Percentiles rank a stretch among this genome's conserved stretches.
Conservation (phyloP, 2,888 invertebrate genomes). For the Ypsolopha scabrella region DNA sequence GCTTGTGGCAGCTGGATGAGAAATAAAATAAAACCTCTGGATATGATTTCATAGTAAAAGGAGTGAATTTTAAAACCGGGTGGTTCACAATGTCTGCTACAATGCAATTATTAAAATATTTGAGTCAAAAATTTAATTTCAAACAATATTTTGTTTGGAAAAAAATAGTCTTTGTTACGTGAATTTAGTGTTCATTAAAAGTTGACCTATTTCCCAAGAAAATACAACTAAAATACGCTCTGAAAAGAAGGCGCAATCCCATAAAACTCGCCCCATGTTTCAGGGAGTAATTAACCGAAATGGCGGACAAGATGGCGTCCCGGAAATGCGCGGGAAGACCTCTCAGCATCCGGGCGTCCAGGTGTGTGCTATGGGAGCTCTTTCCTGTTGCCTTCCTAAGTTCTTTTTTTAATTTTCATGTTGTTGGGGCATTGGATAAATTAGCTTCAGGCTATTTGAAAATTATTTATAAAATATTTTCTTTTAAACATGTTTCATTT, state of each 20-base stretch:
- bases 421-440: constrained; percentile 2
- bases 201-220: no score
- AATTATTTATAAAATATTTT: background rate
- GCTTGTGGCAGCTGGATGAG: no score
- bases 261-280: constrained; percentile 18
- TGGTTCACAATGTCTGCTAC: no score
- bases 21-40: no score
- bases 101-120: no score
- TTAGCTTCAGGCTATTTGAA: constrained; percentile 6
- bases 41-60: no score
- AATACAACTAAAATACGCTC: background rate
- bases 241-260: background rate
- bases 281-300: constrained; percentile 52
- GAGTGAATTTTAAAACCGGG: no score
- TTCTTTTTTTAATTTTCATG: constrained; percentile 7
- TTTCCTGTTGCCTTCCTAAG: background rate
- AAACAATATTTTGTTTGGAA: no score
- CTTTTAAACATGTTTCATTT: background rate
- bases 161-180: no score
- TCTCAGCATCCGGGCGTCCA: constrained; percentile 10
- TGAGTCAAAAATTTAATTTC: no score
- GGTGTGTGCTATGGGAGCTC: constrained; percentile 10
- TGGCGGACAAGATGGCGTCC: constrained; percentile 50
- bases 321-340: constrained; percentile 24
- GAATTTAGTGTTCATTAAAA: no score